Evolutionary conservation across 2,888 invertebrate species (phyloP), one percentile per base, ranked within the genome.

Genomic region (Cancer borealis): DNA sequence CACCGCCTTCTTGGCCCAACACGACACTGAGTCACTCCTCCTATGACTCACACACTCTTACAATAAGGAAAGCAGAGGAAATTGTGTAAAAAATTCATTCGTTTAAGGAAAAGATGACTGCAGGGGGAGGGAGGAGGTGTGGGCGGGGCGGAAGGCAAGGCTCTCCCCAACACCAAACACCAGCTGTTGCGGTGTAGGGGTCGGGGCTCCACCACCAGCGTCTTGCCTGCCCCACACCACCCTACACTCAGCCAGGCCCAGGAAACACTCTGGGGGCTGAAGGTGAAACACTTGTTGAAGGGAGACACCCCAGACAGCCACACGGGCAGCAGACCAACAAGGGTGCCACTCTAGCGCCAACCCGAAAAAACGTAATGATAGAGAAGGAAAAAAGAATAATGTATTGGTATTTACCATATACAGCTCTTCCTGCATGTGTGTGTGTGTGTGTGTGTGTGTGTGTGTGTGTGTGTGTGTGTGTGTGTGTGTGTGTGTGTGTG

Each of bases 111-210:
- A 84, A 39, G 84, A 84, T 39, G 84, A 84, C 39, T 84, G 84
- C 39, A 30, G 30, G 84, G 39, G 30, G 84, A 39, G 3, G 30
- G 84, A 39, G 84, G 84, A 39, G 30, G 17, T 84, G 84, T 84
- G 84, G 84, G 84, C 84, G 84, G 84, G 84, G 39, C 84, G 84
- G 84, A 84, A 84, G 84, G 84, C 84, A 39, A 84, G 84, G 84
- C 84, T 84, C 84, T 39, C 84, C 84, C 6, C 26, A n/a, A 79
- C 84, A 84, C 39, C 84, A 79, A 79, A 84, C 84, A 84, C 84
- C 84, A 84, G 84, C 84, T 84, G 84, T 84, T 84, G 84, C 84
- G 84, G 84, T 84, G 84, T 12, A 39, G 84, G 84, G 84, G 84
- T 84, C 84, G 17, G 14, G 84, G 14, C 84, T 84, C 84, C 84